Evolutionary conservation across 53 echinoderm and acorn worm species (phyloP), one percentile per base, ranked within the genome.

Genomic region (Holothuria leucospilota): DNA sequence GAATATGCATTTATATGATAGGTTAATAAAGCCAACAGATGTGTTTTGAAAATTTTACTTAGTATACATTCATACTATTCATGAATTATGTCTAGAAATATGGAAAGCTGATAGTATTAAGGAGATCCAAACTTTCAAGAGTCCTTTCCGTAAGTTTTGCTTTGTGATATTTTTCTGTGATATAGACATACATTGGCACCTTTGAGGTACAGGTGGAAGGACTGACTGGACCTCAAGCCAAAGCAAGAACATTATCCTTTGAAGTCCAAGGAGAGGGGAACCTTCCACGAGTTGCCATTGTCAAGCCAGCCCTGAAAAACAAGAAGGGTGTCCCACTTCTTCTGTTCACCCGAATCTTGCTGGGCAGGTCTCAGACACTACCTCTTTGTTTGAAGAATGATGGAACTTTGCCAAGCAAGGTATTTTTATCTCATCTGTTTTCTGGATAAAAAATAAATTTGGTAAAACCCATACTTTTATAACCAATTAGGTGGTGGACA

Each of bases 201-300:
- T 98, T 98, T 91, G 98, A 98, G 85, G 98, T 91, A 53, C 86
- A 87, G 81, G 69, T 98, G 2, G 98, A 98, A 20, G 98, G 98
- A 0, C 85, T 98, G 73, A 86, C 93, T 21, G 92, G 95, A 21
- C 62, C 92, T 5, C 93, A 88, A 83, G 91, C 98, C 87, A 98
- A 98, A 86, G 91, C 88, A 71, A 92, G 91, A 66, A 98, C 91
- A 79, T 89, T 98, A 20, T 91, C 88, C 52, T 98, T 95, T 84
- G 98, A 98, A 66, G 98, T 98, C 15, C 98, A 98, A 83, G 98
- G 98, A 20, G 98, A 98, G 63, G 98, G 98, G 41, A 98, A 98
- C 89, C 86, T 98, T 20, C 98, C 98, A 39, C 85, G 98, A 38
- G 89, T 94, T 30, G 86, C 94, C 0, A 81, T 96, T 63, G 30